Base-by-base conservation (phyloP, 2,113 vertebrate genomes). In the Echinops telfairi region DNA sequence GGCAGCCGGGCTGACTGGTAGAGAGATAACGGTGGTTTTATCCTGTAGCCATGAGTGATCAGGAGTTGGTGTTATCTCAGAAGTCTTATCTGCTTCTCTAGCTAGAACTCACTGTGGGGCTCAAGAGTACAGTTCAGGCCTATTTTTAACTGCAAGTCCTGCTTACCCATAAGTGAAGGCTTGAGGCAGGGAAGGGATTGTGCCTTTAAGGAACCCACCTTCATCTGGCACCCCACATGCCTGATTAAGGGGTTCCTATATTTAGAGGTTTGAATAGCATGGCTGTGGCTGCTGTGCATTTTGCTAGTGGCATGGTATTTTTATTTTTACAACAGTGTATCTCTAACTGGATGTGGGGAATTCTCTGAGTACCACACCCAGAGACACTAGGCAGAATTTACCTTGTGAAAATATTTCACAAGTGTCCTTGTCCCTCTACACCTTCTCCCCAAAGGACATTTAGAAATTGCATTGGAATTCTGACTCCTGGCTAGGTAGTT, bases 131-230 rank as follows among this genome's bases (percentile, higher is more conserved):
- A 86, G 73, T n/a, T 79, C n/a, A 1, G 6, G 80, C 81, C 94
- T 96, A 83, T 97, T 97, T 97, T 97, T 96, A 95, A 95, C 91
- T 29, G 43, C 29, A 83, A 82, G 85, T 88, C 66, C 95, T 40
- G 0, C 36, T 95, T 92, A 92, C 68, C 73, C 93, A 47, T 88
- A 11, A 9, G 19, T 92, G 66, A 97, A 86, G 0, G 0, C 47
- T 53, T 53, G 9, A 12, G 47, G 47, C 47, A 10, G 47, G 47
- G 25, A 66, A 62, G 64, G 57, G 33, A 90, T 43, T 62, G n/a
- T 88, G 88, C 68, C 14, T 0, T 85, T 92, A 64, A 90, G 92
- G 89, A 92, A 75, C 8, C 9, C 2, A 0, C 86, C 94, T 68
- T 36, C 29, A 47, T 75, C 76, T 83, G 60, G 25, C 0, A 8